phyloP scores from a whole-genome alignment of 2,888 invertebrate genomes.

The Herminia tarsipennalis region DNA sequence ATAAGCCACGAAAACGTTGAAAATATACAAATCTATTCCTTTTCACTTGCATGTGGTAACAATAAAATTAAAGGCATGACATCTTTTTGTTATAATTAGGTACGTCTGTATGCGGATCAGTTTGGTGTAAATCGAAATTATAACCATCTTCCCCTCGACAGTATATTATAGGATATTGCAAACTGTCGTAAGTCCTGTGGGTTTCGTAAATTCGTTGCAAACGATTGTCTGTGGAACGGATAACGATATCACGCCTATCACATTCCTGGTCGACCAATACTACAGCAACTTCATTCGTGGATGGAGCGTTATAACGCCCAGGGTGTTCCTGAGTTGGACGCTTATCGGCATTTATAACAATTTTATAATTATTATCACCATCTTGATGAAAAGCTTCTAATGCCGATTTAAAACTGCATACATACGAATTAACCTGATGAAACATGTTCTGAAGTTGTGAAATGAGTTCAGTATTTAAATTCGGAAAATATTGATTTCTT shows the following conservation, averaged over 20 bases:
- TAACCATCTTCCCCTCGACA: conserved; percentile 5
- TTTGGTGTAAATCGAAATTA: not conserved
- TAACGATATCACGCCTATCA: conserved; percentile 6
- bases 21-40: not conserved
- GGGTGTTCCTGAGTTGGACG: conserved; percentile 9
- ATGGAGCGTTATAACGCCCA: conserved; percentile 5
- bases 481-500: not conserved
- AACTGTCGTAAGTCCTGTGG: conserved; percentile 1
- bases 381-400: conserved; percentile 17
- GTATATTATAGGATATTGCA: conserved; percentile 2
- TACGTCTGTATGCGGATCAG: not conserved
- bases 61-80: not conserved
- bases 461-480: conserved; percentile 30
- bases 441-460: conserved; percentile 33
- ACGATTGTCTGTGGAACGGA: not conserved
- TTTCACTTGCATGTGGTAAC: not conserved
- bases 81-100: conserved; percentile 2
- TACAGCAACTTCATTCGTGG: conserved; percentile 9
- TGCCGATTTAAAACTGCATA: conserved; percentile 26
- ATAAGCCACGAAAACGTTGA: not conserved
- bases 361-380: conserved; percentile 1
- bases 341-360: conserved; percentile 19
- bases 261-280: conserved; percentile 6
- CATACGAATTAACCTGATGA: conserved; percentile 22
- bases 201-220: conserved; percentile 9